These are phyloP conservation scores for Heterodera filipjevi DNA, from an alignment of 2,888 invertebrate genomes.

Conservation along the genomic window DNA sequence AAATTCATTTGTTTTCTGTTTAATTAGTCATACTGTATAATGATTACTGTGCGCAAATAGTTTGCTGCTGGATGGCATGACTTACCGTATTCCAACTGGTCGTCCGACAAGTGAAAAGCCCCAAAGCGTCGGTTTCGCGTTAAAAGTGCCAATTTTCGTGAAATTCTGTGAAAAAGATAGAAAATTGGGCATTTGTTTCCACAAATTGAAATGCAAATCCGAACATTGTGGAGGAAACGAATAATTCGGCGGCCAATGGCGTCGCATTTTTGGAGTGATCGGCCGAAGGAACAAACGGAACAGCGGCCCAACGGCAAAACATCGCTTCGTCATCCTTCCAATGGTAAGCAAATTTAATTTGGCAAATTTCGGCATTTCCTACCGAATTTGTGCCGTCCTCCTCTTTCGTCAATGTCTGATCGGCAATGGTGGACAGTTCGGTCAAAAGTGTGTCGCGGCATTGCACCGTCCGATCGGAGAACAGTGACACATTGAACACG, in stretches of 20 bases:
- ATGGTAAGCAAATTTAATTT: neutral
- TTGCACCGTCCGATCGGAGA: slow-evolving; percentile 45
- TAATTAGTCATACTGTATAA: too few species aligned
- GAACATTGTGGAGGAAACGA: slow-evolving; percentile 52
- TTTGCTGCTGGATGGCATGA: neutral
- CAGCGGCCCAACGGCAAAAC: slow-evolving; percentile 57
- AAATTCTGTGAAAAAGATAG: slow-evolving; percentile 46
- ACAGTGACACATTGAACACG: slow-evolving; percentile 55
- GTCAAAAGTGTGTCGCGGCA: slow-evolving; percentile 47
- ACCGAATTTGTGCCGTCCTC: neutral
- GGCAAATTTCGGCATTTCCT: neutral
- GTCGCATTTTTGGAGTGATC: slow-evolving; percentile 38
- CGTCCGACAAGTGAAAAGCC: slow-evolving; percentile 50
- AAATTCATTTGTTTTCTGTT: too few species aligned
- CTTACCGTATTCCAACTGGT: slow-evolving; percentile 61
- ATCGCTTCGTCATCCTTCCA: slow-evolving; percentile 31
- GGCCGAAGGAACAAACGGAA: slow-evolving; percentile 43
- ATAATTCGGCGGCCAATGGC: slow-evolving; percentile 25
- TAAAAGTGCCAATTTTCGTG: slow-evolving; percentile 47
- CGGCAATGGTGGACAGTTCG: neutral
- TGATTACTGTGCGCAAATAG: neutral
- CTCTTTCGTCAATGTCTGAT: neutral
- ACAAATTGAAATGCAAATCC: slow-evolving; percentile 14
- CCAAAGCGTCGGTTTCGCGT: slow-evolving; percentile 45
- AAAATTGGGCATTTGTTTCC: neutral